phyloP scores from a whole-genome alignment of 2,888 invertebrate species.

The Nephrotoma appendiculata region DNA sequence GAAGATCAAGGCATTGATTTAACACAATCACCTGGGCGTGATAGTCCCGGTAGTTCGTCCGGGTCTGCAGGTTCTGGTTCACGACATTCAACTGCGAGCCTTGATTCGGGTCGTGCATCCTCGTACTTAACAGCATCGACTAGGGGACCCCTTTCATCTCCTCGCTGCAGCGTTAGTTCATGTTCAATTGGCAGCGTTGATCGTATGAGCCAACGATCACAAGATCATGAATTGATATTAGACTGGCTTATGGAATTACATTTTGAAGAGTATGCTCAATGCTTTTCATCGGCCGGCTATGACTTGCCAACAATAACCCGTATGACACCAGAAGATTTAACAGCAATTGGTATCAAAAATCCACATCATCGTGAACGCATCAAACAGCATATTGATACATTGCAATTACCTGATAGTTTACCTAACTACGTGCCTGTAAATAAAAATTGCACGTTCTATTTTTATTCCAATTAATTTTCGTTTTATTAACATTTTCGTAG shows the following conservation, averaged over 20 bases:
- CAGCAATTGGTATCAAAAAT: constrained; percentile 84
- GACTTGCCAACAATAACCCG: constrained; percentile 96
- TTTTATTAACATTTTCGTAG: constrained; percentile 33
- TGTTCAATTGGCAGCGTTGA: constrained; percentile 67
- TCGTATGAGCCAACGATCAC: constrained; percentile 51
- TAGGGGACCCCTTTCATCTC: constrained; percentile 40
- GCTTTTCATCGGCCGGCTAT: constrained; percentile 91
- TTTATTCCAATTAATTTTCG: not conserved
- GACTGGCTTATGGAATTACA: constrained; percentile 88
- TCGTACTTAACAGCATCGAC: constrained; percentile 45
- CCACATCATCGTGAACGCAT: constrained; percentile 92
- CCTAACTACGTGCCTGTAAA: constrained; percentile 87
- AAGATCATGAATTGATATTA: constrained; percentile 82
- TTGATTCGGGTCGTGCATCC: constrained; percentile 86
- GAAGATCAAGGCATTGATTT: constrained; percentile 82
- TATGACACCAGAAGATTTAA: constrained; percentile 94
- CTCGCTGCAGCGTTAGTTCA: constrained; percentile 62
- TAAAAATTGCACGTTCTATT: constrained; percentile 7
- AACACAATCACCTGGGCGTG: constrained; percentile 85
- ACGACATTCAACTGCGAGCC: constrained; percentile 68
- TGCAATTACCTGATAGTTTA: constrained; percentile 86
- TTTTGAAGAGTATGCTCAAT: constrained; percentile 86
- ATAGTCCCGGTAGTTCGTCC: constrained; percentile 80
- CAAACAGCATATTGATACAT: constrained; percentile 89
- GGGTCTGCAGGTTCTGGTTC: constrained; percentile 79